Base-by-base conservation (phyloP, 2,113 vertebrate genomes). In the Oenanthe melanoleuca region DNA sequence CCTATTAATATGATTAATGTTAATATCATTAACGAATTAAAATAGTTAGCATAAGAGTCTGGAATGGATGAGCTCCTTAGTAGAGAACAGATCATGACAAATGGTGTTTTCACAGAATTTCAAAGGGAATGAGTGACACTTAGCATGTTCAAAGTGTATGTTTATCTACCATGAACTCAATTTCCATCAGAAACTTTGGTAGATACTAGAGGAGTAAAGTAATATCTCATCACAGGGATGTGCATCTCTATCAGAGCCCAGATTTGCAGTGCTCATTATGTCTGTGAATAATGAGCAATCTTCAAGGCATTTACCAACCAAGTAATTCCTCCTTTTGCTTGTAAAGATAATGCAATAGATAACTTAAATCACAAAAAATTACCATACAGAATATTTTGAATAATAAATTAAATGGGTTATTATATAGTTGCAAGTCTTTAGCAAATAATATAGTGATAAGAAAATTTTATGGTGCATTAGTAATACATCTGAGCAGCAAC, bases 331-430 rank as follows among this genome's bases (percentile, higher is more conserved):
- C 3, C 21, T 78, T 33, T 34, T 90, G 60, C 49, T 79, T 45
- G 47, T 73, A 92, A 93, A 95, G 45, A 67, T 88, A 95, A 82
- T 34, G 31, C 20, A 91, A 29, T 25, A 79, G 55, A 57, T 74
- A 86, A 69, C 45, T 64, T 70, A 80, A 86, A 81, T 79, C 52
- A 59, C 34, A 81, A 53, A 80, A 73, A 49, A 61, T 71, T n/a
- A 64, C 44, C 47, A 31, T 64, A 49, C 5, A 67, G 9, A 80
- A 66, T 88, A 84, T 77, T 91, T 86, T 82, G 38, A 92, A 92
- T 71, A 90, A 45, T 78, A 67, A 77, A 40, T 80, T 77, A 71
- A 90, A 34, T 47, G 12, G 11, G 5, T 23, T 81, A 28, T 91
- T 83, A 86, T 38, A 38, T 23, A 63, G 45, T 64, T 42, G 8